A percentile compares a stretch with the other conserved stretches of the same genome.
phyloP scores from a whole-genome alignment of 2,888 invertebrate species.

The Iselma pallidipennis region DNA sequence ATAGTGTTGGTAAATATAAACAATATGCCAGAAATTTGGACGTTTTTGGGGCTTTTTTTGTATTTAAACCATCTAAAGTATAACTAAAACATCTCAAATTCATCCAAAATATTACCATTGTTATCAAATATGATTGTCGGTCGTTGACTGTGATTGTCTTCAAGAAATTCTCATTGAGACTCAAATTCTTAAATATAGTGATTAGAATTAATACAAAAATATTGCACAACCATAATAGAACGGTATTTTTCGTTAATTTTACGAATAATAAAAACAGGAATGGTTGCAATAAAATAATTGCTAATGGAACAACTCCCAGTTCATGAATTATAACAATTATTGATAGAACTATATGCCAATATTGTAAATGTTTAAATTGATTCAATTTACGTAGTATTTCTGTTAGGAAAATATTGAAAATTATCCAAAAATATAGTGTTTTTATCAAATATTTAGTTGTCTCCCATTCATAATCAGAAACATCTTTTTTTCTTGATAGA shows the following conservation, averaged over 20 bases:
- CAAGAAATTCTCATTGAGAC: conserved; percentile 30
- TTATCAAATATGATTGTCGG: conserved; percentile 58
- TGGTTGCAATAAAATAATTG: conserved; percentile 57
- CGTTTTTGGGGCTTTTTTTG: conserved; percentile 39
- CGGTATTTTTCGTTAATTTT: conserved; percentile 48
- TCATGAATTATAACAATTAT: conserved; percentile 48
- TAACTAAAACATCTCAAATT: conserved; percentile 78
- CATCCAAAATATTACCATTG: conserved; percentile 69
- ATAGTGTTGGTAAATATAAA: conserved; percentile 81
- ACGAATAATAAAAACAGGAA: conserved; percentile 58
- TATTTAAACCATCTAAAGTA: conserved; percentile 62
- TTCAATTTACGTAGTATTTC: conserved; percentile 56
- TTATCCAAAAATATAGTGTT: conserved; percentile 61
- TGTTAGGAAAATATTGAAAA: conserved; percentile 61
- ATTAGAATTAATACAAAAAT: conserved; percentile 54
- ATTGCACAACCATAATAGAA: conserved; percentile 62
- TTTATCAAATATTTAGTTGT: conserved; percentile 63
- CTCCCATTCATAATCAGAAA: conserved; percentile 74
- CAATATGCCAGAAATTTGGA: conserved; percentile 71
- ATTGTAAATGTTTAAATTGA: conserved; percentile 55
- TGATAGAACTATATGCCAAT: conserved; percentile 61
- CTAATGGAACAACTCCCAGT: conserved; percentile 34
- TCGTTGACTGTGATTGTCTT: conserved; percentile 48
- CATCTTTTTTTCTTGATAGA: conserved; percentile 63
- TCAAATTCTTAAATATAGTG: conserved; percentile 33